phyloP scores from a whole-genome alignment of 2,113 vertebrate species.

The Malaclemys terrapin region DNA sequence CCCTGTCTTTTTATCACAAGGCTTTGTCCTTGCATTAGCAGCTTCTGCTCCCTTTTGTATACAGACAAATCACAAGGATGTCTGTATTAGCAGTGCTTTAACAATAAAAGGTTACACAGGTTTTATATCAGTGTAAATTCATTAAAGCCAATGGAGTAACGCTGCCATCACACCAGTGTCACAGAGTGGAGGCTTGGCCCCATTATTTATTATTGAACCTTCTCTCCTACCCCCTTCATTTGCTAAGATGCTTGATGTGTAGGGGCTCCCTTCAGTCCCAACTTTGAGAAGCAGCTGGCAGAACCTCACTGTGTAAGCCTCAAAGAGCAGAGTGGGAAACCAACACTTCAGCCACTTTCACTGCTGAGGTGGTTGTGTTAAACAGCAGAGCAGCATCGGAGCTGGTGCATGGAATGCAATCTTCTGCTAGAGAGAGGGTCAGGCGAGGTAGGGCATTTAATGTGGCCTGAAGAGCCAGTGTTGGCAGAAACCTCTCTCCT shows the following conservation, averaged over 20 bases:
- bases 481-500: not conserved
- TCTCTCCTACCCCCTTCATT: not conserved
- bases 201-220: not conserved
- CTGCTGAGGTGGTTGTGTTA: not conserved
- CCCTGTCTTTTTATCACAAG: not conserved
- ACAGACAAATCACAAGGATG: not conserved
- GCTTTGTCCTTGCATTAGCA: not conserved
- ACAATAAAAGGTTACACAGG: not conserved
- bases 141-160: not conserved
- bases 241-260: not conserved
- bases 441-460: accelerated
- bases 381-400: not conserved
- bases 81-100: not conserved
- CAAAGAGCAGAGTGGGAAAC: not conserved
- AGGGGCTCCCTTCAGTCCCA: not conserved
- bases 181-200: accelerated
- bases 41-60: not conserved
- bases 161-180: not conserved
- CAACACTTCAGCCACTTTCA: not conserved
- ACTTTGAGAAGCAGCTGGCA: not conserved
- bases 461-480: not conserved
- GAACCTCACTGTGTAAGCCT: not conserved
- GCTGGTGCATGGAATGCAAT: not conserved
- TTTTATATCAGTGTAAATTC: not conserved
- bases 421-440: not conserved